A percentile compares a stretch with the other conserved stretches of the same genome.
These are phyloP conservation scores for Agapornis canus DNA, from an alignment of 2,797 vertebrate species.

Conservation along the genomic window DNA sequence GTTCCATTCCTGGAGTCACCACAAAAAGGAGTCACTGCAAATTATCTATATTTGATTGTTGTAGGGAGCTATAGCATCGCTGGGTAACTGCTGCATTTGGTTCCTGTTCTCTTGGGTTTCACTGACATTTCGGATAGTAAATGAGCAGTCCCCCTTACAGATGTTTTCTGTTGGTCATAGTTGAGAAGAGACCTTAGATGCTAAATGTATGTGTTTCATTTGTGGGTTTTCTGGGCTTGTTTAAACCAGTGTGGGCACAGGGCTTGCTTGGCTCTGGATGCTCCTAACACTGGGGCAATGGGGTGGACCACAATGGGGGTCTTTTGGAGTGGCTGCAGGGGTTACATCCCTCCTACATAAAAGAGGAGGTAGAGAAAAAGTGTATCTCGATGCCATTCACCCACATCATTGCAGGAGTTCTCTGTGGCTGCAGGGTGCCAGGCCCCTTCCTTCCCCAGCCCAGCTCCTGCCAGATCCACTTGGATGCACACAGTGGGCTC, in stretches of 20 bases:
- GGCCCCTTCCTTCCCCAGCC: not conserved
- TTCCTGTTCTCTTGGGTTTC: conserved; percentile 39
- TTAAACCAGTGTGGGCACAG: not conserved
- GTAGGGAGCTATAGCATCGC: not conserved
- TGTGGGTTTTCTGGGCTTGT: not conserved
- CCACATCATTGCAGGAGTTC: not conserved
- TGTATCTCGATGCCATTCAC: rapidly evolving
- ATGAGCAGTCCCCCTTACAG: conserved; percentile 4
- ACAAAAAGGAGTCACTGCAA: not conserved
- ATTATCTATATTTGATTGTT: conserved; percentile 8
- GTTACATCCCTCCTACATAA: not conserved
- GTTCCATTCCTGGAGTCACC: not conserved
- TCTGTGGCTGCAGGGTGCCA: not conserved
- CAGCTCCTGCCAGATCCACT: not conserved
- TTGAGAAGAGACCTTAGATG: not conserved
- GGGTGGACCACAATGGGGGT: not conserved
- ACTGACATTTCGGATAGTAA: conserved; percentile 28
- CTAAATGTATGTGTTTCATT: conserved; percentile 20
- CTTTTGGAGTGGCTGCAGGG: not conserved
- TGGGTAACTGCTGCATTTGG: not conserved
- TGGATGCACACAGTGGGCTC: not conserved
- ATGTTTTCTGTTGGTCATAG: conserved; percentile 63
- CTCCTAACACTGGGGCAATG: not conserved
- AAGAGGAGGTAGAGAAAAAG: not conserved
- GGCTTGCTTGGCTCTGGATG: not conserved